These are phyloP conservation scores for Oreochromis niloticus DNA, from an alignment of 2,113 vertebrate species.

Conservation along the genomic window DNA sequence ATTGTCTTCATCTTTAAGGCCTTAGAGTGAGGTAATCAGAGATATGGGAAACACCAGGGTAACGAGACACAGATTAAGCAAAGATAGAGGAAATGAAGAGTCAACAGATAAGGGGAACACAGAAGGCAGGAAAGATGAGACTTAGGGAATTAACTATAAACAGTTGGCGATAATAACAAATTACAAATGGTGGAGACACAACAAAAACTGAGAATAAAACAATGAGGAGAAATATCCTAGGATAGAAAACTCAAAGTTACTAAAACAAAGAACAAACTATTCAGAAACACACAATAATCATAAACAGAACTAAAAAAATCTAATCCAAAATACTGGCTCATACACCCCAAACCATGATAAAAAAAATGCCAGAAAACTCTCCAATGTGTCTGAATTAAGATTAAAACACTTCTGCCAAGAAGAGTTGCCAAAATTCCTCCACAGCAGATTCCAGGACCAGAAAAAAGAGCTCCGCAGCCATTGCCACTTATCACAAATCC, in stretches of 20 bases:
- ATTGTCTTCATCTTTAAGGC: not conserved
- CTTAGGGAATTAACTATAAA: not conserved
- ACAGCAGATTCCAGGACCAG: not conserved
- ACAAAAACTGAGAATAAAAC: not conserved
- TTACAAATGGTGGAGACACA: not conserved
- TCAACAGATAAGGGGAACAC: not conserved
- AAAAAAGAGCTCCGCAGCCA: not conserved
- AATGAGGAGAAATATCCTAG: not conserved
- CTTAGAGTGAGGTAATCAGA: not conserved
- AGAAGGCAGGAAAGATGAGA: not conserved
- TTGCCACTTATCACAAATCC: not conserved
- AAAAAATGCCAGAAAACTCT: not conserved
- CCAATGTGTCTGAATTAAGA: not conserved
- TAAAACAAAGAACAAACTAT: not conserved
- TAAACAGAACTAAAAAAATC: not conserved
- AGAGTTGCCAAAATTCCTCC: not conserved
- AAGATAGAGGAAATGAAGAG: not conserved
- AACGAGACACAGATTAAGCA: not conserved
- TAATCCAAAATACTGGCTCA: not conserved
- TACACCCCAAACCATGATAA: accelerated
- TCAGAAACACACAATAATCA: not conserved
- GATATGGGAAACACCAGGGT: not conserved
- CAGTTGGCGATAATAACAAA: not conserved
- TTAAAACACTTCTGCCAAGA: not conserved
- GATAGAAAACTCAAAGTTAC: not conserved